Base-by-base conservation (phyloP, 2,888 invertebrate genomes). In the Sarcophaga variegata region DNA sequence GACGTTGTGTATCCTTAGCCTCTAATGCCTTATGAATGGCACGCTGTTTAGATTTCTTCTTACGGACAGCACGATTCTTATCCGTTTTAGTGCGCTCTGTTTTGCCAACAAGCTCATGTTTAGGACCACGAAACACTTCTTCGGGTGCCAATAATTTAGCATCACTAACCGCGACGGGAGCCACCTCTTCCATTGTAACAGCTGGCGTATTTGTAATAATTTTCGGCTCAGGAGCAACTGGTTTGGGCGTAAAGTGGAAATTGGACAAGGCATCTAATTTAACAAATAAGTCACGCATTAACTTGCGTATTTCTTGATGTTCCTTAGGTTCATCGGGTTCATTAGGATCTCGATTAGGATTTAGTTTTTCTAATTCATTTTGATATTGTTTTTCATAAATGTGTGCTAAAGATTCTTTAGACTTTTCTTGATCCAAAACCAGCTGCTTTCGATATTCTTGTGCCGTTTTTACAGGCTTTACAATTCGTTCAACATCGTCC, bases 111-210 rank as follows among this genome's bases (percentile, higher is more conserved):
- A 91, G 87, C 94, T 91, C 89, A 77, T 95, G 95, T 91, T 94
- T 94, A 1, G 92, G 89, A 89, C 94, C 94, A 25, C 95, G 95
- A 93, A 95, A 96, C 1, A 99, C 95, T 95, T 99, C 99, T 94
- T 99, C 97, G 0, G 99, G 99, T 22, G 99, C 99, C 88, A 99
- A 94, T 60, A 98, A 93, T 2, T 96, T 95, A 4, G 97, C 97
- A 93, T 98, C 97, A 91, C 97, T 98, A 0, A 96, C 95, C n/a
- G 96, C 96, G 8, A 97, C 95, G 0, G 99, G 99, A 0, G 98
- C 98, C 10, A 99, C 98, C 94, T 99, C 99, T 93, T 99, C 99
- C 96, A 99, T 97, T 49, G 95, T 95, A 74, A 99, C 96, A 0
- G 98, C 97, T 2, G 99, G 97, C 87, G 97, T 94, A 92, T 99